phyloP scores from a whole-genome alignment of 2,888 invertebrate genomes.

The Oithona nana region DNA sequence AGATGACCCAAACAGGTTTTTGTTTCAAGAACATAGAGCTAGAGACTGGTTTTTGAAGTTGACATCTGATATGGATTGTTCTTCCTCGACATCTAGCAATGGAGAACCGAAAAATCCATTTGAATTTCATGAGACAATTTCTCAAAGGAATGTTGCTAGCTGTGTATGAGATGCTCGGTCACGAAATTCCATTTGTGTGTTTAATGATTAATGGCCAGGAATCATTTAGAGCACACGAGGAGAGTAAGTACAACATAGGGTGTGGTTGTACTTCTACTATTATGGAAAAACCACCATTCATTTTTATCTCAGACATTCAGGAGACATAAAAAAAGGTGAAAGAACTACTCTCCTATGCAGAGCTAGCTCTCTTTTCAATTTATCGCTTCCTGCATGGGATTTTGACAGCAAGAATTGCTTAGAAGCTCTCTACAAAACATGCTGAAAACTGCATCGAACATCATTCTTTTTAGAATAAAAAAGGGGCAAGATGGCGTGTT shows the following conservation, averaged over 20 bases:
- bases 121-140: background rate
- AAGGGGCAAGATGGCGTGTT: no score
- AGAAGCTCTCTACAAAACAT: no score
- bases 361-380: no score
- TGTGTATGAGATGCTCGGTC: background rate
- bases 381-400: background rate
- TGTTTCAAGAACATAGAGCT: no score
- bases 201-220: background rate
- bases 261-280: no score
- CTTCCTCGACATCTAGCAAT: background rate
- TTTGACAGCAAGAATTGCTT: background rate
- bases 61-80: background rate
- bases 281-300: no score
- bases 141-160: background rate
- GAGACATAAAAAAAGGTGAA: no score
- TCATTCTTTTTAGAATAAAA: no score
- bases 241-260: no score
- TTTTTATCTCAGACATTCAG: background rate
- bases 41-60: background rate
- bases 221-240: background rate
- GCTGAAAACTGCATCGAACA: no score
- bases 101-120: background rate
- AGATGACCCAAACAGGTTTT: background rate
- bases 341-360: no score
- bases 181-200: background rate